Evolutionary conservation across 2,797 vertebrate species (phyloP), one percentile per base, ranked within the genome.

Genomic region (Danio albolineatus): DNA sequence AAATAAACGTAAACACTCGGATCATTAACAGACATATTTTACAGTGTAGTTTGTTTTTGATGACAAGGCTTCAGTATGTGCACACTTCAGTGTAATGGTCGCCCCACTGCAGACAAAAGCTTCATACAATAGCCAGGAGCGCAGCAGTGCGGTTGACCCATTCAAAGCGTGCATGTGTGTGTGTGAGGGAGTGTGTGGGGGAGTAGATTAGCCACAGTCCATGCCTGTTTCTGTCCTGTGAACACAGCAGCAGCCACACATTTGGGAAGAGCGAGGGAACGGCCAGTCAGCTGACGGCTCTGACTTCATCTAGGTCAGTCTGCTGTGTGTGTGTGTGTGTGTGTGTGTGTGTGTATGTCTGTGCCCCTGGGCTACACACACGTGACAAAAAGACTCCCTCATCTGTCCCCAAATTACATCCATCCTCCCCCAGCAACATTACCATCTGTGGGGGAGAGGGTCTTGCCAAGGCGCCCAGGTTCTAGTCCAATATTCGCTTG

Each of bases 261-360:
- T 79, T 79, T 83, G 54, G 57, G 53, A 13, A 57, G 19, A 76
- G 78, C 62, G 46, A 80, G 82, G 48, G 80, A 79, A 73, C 39
- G 59, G 57, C 48, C 78, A 85, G 77, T 86, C 81, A 87, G 82
- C 80, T 74, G 81, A 78, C 65, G 21, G 79, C 73, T 82, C 81
- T 82, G 81, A 85, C 83, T 86, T 84, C 82, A 85, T 87, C 78
- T 88, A 86, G 85, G 85, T 87, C 85, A 85, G 83, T 84, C 82
- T 86, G 71, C 81, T 74, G 78, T 13, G 65, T 16, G 16, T 48
- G 17, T 60, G 70, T 73, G 36, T 54, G 10, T 65, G n/a, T n/a
- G n/a, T n/a, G n/a, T 28, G 28, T 28, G 28, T 28, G 28, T 28
- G 28, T 28, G 28, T 28, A 28, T 28, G 65, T 78, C 56, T 51